Conservation (phyloP, 2,888 invertebrate genomes). For the Colostygia pectinataria region DNA sequence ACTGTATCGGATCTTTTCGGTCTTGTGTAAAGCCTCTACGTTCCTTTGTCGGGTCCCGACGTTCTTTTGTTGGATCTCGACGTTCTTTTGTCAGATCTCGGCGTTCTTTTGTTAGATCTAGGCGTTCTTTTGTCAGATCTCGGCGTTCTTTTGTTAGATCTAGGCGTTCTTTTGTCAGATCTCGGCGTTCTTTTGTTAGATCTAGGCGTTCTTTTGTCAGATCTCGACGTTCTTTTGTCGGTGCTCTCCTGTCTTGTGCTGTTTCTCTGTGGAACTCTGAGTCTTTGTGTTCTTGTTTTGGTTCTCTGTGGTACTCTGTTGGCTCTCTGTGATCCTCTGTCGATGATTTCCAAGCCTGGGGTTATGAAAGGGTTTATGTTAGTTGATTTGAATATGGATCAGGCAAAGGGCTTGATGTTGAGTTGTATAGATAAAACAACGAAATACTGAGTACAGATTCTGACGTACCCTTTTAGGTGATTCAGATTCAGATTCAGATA, state of each 20-base stretch:
- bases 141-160: background rate
- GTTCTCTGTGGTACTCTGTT: background rate
- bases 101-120: conserved; percentile 25
- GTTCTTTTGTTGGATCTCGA: background rate
- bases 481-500: no score
- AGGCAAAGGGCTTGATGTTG: no score
- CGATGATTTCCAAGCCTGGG: conserved; percentile 49
- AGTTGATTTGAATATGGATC: no score
- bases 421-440: no score
- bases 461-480: no score
- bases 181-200: conserved; percentile 32
- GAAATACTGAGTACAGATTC: no score
- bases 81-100: conserved; percentile 20
- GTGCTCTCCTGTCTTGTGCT: background rate
- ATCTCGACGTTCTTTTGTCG: background rate
- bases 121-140: background rate
- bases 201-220: background rate
- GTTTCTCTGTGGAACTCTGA: background rate
- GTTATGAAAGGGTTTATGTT: background rate
- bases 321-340: conserved; percentile 36
- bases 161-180: background rate
- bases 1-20: conserved; percentile 15
- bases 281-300: background rate
- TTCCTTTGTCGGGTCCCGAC: background rate
- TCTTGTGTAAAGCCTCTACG: background rate